phyloP scores from a whole-genome alignment of 2,888 invertebrate genomes.

The Biston betularia region DNA sequence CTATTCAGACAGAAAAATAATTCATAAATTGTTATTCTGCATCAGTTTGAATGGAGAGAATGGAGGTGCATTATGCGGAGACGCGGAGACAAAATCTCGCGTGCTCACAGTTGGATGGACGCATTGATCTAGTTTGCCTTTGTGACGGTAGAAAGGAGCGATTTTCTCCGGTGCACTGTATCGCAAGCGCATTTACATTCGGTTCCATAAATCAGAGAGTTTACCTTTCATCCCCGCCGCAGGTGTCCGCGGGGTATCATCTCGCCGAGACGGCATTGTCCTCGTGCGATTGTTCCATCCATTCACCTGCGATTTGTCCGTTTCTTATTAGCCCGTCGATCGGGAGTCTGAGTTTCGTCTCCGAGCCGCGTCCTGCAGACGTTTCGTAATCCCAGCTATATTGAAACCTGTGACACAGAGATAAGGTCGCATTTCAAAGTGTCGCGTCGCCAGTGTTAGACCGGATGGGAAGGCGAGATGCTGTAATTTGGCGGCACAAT shows the following conservation, averaged over 20 bases:
- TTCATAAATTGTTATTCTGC: constrained; percentile 48
- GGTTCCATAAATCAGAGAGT: constrained; percentile 72
- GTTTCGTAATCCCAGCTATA: constrained; percentile 51
- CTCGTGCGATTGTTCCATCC: constrained; percentile 57
- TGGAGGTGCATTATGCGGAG: constrained; percentile 54
- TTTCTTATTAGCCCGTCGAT: constrained; percentile 67
- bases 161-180: constrained; percentile 72
- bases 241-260: constrained; percentile 70
- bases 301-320: constrained; percentile 73
- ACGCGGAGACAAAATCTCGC: constrained; percentile 61
- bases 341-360: constrained; percentile 49
- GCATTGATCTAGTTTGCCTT: constrained; percentile 66
- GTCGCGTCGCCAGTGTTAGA: constrained; percentile 49
- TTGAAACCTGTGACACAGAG: constrained; percentile 43
- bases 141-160: constrained; percentile 65
- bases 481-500: constrained; percentile 82
- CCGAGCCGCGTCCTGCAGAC: constrained; percentile 55
- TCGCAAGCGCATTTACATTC: constrained; percentile 61
- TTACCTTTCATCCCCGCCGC: constrained; percentile 61
- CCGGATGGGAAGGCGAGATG: constrained; percentile 84
- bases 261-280: constrained; percentile 63
- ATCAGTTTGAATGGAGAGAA: constrained; percentile 36
- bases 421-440: constrained; percentile 50
- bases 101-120: constrained; percentile 61
- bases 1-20: constrained; percentile 54